These are phyloP conservation scores for Dolichallabes microphthalmus DNA, from an alignment of 2,113 vertebrate genomes.

Conservation along the genomic window DNA sequence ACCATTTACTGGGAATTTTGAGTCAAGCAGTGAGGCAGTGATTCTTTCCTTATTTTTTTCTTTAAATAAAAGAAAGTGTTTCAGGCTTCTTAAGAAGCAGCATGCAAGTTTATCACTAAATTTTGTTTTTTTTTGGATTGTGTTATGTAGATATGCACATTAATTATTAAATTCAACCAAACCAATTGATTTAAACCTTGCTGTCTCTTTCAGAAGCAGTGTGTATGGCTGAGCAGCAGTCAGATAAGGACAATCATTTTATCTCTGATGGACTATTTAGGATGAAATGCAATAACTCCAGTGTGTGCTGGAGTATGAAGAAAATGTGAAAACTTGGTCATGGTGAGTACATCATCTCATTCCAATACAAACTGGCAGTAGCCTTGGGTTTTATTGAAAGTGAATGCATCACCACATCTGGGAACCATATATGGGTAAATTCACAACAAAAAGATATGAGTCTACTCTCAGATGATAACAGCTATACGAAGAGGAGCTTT, in stretches of 20 bases:
- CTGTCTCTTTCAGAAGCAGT: background rate
- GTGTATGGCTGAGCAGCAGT: background rate
- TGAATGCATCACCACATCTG: background rate
- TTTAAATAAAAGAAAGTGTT: background rate
- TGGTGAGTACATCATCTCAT: background rate
- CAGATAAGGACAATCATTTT: background rate
- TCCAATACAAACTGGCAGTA: background rate
- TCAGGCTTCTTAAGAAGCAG: too few species aligned
- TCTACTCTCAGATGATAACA: background rate
- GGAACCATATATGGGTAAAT: background rate
- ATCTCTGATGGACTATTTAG: background rate
- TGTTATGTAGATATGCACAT: background rate
- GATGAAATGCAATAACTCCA: background rate
- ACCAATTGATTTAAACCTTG: constrained; percentile 3
- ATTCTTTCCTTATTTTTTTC: background rate
- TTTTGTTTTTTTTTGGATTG: background rate
- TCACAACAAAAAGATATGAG: background rate
- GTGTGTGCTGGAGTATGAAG: background rate
- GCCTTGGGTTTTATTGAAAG: background rate
- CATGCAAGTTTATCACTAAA: background rate
- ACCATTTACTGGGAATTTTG: background rate
- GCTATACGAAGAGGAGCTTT: background rate
- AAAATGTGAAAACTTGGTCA: constrained; percentile 13
- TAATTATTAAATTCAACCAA: background rate
- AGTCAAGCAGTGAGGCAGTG: background rate